These are phyloP conservation scores for Enteromius afrohamiltoni DNA, from an alignment of 2,797 vertebrate genomes.

Conservation along the genomic window DNA sequence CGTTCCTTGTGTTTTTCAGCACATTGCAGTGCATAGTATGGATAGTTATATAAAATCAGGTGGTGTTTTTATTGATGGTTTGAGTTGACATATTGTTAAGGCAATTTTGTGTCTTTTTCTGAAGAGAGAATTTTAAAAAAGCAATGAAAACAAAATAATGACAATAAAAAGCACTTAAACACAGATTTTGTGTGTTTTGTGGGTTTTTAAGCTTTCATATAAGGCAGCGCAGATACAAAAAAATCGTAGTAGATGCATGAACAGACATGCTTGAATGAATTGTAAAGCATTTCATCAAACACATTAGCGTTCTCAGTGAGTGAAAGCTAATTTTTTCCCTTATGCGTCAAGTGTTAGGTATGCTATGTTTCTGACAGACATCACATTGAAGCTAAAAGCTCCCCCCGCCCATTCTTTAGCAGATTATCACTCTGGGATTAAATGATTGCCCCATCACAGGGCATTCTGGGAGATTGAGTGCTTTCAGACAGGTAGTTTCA, in stretches of 20 bases:
- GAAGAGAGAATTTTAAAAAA: constrained; percentile 67
- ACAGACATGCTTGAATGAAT: neutral
- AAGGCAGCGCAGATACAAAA: constrained; percentile 23
- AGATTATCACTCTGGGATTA: constrained; percentile 44
- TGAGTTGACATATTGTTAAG: constrained; percentile 75
- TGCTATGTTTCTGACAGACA: neutral
- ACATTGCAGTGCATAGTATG: constrained; percentile 73
- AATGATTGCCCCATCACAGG: constrained; percentile 15
- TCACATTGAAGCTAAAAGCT: neutral
- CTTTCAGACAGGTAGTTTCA: constrained; percentile 62
- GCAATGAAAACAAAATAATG: constrained; percentile 70
- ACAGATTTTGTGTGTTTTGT: constrained; percentile 67
- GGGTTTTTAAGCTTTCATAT: constrained; percentile 62
- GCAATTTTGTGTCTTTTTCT: constrained; percentile 76
- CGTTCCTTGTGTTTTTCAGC: constrained; percentile 69
- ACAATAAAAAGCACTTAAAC: constrained; percentile 49
- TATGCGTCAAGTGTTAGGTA: neutral
- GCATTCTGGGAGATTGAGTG: constrained; percentile 56
- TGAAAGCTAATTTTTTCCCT: neutral
- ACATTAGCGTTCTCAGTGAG: neutral
- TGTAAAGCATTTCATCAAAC: neutral
- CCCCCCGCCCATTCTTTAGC: neutral
- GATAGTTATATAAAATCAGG: constrained; percentile 66
- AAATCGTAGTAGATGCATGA: neutral
- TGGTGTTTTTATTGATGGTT: constrained; percentile 73